A percentile compares a stretch with the other conserved stretches of the same genome.
These are phyloP conservation scores for Craniophora ligustri DNA, from an alignment of 2,888 invertebrate genomes.

Conservation along the genomic window DNA sequence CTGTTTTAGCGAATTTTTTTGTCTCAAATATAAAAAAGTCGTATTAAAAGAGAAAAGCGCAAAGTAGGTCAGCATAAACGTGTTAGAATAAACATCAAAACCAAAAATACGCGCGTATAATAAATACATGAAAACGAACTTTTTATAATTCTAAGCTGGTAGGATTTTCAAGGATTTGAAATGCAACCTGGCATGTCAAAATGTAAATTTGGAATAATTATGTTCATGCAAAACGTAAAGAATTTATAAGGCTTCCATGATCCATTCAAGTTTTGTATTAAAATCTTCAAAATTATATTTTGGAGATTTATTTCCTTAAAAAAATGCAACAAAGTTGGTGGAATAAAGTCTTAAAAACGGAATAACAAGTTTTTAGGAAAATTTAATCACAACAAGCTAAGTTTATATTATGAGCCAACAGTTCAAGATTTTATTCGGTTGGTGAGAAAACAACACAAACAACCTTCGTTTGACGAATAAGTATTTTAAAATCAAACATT, in stretches of 20 bases:
- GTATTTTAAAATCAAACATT: not conserved
- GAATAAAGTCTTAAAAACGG: no score
- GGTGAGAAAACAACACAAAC: not conserved
- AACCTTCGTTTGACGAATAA: not conserved
- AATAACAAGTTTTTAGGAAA: no score
- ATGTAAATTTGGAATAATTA: not conserved
- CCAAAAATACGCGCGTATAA: slow-evolving; percentile 29
- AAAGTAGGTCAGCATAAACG: slow-evolving; percentile 14
- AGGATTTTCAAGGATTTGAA: not conserved
- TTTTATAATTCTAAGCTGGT: slow-evolving; percentile 8
- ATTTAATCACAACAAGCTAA: no score
- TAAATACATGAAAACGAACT: slow-evolving; percentile 1
- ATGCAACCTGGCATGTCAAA: not conserved
- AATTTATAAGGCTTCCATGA: no score
- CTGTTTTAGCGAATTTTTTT: no score
- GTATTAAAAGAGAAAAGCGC: not conserved
- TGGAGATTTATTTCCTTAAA: no score
- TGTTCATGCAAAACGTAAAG: not conserved
- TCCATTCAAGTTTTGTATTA: no score
- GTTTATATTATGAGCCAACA: no score
- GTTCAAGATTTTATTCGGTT: no score
- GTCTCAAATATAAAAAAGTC: not conserved
- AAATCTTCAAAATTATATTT: no score
- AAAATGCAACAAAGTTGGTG: no score
- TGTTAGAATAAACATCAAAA: slow-evolving; percentile 9